Percentiles rank a stretch among this genome's conserved stretches.
Conservation (phyloP, 1,140 invertebrate genomes). For the Antheraea mylitta region DNA sequence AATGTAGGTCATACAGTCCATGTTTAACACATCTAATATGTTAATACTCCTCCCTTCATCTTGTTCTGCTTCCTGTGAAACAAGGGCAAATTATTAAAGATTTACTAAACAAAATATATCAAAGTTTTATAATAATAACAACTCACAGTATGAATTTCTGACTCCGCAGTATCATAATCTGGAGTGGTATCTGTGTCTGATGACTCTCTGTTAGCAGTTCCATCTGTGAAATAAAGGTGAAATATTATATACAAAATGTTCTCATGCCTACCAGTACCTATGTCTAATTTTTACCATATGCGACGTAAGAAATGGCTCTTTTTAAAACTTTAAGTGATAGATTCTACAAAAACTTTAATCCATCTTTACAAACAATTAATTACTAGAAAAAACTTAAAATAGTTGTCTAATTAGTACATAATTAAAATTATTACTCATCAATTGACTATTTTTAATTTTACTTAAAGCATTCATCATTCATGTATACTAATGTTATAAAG, state of each 20-base stretch:
- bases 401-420: too few species aligned
- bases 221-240: background rate
- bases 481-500: too few species aligned
- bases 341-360: too few species aligned
- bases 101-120: background rate
- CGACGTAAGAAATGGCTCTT: too few species aligned
- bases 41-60: conserved; percentile 35
- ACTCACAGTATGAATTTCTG: background rate
- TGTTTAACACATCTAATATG: conserved; percentile 64
- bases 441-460: too few species aligned
- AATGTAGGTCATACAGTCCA: conserved; percentile 59
- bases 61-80: conserved; percentile 10
- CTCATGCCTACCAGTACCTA: background rate
- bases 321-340: too few species aligned
- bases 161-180: background rate
- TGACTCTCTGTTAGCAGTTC: background rate
- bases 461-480: too few species aligned
- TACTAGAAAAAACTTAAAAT: too few species aligned
- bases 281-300: too few species aligned
- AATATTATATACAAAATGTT: background rate
- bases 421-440: too few species aligned
- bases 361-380: too few species aligned
- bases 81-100: background rate
- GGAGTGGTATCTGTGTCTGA: background rate
- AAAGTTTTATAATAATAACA: background rate